phyloP scores from a whole-genome alignment of 2,797 vertebrate species.

The Fringilla coelebs region DNA sequence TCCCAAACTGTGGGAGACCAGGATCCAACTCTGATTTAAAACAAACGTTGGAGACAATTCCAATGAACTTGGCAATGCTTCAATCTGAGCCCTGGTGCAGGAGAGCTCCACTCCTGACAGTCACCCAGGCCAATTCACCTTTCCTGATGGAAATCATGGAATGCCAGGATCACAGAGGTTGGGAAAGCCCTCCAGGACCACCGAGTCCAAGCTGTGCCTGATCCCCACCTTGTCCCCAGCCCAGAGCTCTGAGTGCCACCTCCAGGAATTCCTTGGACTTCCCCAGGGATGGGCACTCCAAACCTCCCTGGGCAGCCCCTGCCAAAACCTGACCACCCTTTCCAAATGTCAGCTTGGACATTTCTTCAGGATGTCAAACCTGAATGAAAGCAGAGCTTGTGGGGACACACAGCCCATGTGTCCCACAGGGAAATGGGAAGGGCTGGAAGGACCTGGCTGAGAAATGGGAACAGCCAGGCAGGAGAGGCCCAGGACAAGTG shows the following conservation, averaged over 20 bases:
- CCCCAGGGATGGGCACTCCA: neutral
- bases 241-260: neutral
- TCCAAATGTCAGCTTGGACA: too few species aligned
- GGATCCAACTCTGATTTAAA: neutral
- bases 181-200: neutral
- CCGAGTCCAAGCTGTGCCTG: rapidly evolving
- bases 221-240: neutral
- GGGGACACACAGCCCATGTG: neutral
- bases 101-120: neutral
- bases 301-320: neutral
- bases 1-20: neutral
- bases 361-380: rapidly evolving
- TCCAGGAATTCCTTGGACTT: neutral
- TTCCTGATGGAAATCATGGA: neutral
- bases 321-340: neutral
- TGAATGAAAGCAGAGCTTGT: neutral
- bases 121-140: neutral
- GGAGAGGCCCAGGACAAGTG: neutral
- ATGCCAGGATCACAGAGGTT: rapidly evolving
- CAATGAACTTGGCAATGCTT: rapidly evolving
- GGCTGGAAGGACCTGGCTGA: neutral
- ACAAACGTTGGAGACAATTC: rapidly evolving
- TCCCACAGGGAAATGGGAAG: neutral
- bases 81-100: rapidly evolving
- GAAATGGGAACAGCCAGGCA: neutral